Evolutionary conservation across 2,113 vertebrate species (phyloP).

Genomic region (Leucoraja erinaceus): DNA sequence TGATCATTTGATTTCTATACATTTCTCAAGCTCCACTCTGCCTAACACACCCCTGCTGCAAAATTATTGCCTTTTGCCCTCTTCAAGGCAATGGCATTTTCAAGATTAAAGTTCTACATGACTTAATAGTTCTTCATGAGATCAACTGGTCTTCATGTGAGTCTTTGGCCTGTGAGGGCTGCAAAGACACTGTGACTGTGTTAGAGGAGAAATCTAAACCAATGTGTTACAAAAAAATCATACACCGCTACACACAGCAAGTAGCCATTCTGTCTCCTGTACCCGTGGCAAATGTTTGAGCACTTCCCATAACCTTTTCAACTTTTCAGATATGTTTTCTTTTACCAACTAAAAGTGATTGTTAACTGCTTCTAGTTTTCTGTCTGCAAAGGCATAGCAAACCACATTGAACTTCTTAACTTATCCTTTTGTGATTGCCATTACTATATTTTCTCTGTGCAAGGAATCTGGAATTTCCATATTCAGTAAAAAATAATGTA

Average conservation of each 20-base stretch:
- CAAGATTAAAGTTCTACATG: not conserved
- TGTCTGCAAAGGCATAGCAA: not conserved
- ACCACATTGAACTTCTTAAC: not conserved
- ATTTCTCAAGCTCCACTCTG: not conserved
- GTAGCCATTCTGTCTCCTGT: not conserved
- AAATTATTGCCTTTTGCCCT: not conserved
- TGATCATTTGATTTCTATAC: not conserved
- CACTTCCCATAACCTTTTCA: not conserved
- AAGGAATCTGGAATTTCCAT: not conserved
- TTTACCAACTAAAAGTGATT: not conserved
- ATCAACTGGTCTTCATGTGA: not conserved
- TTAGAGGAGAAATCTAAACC: not conserved
- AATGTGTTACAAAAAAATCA: not conserved
- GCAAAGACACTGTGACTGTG: not conserved
- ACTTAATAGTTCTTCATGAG: not conserved
- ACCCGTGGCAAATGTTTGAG: not conserved
- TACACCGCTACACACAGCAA: not conserved
- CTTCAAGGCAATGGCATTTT: not conserved
- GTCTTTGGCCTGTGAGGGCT: not conserved
- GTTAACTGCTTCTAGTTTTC: not conserved
- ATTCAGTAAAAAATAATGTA: not conserved
- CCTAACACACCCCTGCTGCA: not conserved
- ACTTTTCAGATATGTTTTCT: not conserved
- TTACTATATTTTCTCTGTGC: not conserved
- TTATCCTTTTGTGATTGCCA: not conserved